A percentile compares a stretch with the other conserved stretches of the same genome.
Evolutionary conservation across 2,797 vertebrate species (phyloP).

Genomic region (Hydrolagus colliei): DNA sequence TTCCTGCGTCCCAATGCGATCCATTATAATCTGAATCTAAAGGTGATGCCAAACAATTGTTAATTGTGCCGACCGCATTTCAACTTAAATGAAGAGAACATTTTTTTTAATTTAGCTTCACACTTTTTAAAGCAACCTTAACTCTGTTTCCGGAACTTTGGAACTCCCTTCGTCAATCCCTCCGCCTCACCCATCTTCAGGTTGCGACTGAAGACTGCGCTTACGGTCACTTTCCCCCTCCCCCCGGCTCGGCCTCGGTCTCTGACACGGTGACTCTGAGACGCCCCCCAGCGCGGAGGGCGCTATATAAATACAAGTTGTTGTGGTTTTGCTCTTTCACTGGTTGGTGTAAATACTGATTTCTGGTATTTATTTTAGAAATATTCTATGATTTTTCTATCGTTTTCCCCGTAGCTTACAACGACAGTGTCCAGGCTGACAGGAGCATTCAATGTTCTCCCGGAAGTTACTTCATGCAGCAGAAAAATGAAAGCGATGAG

Average conservation of each 20-base stretch:
- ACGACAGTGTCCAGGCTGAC: constrained; percentile 77
- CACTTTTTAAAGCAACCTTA: constrained; percentile 39
- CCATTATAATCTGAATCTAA: neutral
- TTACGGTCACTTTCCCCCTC: too few relatives aligned
- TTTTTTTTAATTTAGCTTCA: constrained; percentile 36
- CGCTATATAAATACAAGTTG: too few relatives aligned
- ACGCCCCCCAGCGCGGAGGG: too few relatives aligned
- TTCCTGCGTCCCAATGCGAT: constrained; percentile 30
- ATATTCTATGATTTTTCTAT: neutral
- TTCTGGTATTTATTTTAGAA: neutral
- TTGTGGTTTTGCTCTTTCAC: too few relatives aligned
- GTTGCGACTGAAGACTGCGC: too few relatives aligned
- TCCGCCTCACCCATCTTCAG: too few relatives aligned
- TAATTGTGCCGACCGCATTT: neutral
- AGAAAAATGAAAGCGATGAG: constrained; percentile 66
- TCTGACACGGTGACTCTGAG: too few relatives aligned
- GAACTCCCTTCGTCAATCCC: too few relatives aligned
- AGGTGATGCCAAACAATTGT: neutral
- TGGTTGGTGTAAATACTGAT: too few relatives aligned
- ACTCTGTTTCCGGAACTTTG: constrained; percentile 34
- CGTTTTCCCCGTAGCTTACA: constrained; percentile 65
- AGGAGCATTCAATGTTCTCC: constrained; percentile 74
- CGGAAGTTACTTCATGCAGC: constrained; percentile 82
- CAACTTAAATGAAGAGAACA: neutral
- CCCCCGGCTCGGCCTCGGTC: too few relatives aligned